Conservation (phyloP, 2,113 vertebrate genomes). For the Pontoporia blainvillei region DNA sequence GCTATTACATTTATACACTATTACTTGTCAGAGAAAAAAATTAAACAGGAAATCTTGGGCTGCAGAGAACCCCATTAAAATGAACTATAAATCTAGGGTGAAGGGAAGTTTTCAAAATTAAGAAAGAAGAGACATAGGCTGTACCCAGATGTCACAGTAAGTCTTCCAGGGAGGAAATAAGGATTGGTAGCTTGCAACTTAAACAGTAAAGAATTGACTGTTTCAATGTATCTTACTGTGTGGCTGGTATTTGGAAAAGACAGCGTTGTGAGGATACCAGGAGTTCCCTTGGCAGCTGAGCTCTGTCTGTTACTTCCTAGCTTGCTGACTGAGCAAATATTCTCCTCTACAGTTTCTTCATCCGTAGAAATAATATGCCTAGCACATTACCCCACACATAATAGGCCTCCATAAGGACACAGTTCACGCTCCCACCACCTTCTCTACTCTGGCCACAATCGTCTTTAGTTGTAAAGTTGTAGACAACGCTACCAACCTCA, state of each 20-base stretch:
- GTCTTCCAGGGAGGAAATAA: not conserved
- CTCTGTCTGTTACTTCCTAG: not conserved
- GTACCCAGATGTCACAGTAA: conserved; percentile 4
- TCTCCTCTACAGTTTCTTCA: not conserved
- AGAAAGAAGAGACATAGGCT: not conserved
- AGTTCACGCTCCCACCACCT: not conserved
- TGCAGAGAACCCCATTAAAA: conserved; percentile 39
- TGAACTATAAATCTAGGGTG: not conserved
- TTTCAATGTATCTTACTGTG: not conserved
- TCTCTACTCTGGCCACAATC: not conserved
- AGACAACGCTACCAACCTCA: not conserved
- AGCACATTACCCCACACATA: not conserved
- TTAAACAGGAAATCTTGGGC: conserved; percentile 60
- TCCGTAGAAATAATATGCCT: not conserved
- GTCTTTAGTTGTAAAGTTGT: not conserved
- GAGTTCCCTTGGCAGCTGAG: not conserved
- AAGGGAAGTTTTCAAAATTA: conserved; percentile 26
- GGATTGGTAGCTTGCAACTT: not conserved
- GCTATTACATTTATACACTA: conserved; percentile 25
- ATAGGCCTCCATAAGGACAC: not conserved
- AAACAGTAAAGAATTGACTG: not conserved
- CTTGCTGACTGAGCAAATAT: not conserved
- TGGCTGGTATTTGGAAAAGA: not conserved
- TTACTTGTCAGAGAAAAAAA: conserved; percentile 54
- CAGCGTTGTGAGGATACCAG: not conserved